Evolutionary conservation across 2,888 invertebrate species (phyloP).

Genomic region (Horisme vitalbata): DNA sequence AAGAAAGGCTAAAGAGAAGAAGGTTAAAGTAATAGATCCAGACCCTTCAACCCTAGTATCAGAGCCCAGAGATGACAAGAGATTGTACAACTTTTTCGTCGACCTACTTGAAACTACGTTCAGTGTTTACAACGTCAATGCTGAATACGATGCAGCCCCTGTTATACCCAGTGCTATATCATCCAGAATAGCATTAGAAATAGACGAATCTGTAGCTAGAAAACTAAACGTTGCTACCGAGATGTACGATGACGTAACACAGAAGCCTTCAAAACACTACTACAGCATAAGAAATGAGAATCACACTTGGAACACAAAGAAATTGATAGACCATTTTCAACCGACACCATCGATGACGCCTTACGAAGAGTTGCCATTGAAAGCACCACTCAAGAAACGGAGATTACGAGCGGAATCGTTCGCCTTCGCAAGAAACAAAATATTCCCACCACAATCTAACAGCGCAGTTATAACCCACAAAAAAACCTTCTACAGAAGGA

Average conservation of each 20-base stretch:
- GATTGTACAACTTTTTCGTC: slow-evolving; percentile 60
- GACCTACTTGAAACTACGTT: slow-evolving; percentile 60
- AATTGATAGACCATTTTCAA: slow-evolving; percentile 6
- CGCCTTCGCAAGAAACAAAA: slow-evolving; percentile 24
- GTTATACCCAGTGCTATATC: slow-evolving; percentile 15
- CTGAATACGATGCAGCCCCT: slow-evolving; percentile 19
- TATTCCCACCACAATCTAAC: slow-evolving; percentile 17
- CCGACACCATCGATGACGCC: not conserved
- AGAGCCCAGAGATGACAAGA: slow-evolving; percentile 38
- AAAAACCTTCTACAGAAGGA: slow-evolving; percentile 28
- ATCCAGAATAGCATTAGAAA: slow-evolving; percentile 45
- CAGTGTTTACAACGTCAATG: slow-evolving; percentile 47
- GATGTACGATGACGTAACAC: not conserved
- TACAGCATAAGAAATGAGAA: slow-evolving; percentile 25
- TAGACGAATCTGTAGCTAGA: slow-evolving; percentile 48
- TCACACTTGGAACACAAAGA: slow-evolving; percentile 6
- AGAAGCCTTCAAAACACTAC: slow-evolving; percentile 21
- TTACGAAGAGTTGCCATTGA: not conserved
- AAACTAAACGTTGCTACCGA: slow-evolving; percentile 33
- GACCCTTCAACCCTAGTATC: slow-evolving; percentile 41
- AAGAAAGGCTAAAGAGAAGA: slow-evolving; percentile 28
- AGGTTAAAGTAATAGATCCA: slow-evolving; percentile 29
- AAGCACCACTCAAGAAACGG: not conserved
- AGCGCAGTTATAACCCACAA: slow-evolving; percentile 16
- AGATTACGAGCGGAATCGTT: slow-evolving; percentile 25